Evolutionary conservation across 2,888 invertebrate species (phyloP), one percentile per base, ranked within the genome.

Genomic region (Polydesmus complanatus): DNA sequence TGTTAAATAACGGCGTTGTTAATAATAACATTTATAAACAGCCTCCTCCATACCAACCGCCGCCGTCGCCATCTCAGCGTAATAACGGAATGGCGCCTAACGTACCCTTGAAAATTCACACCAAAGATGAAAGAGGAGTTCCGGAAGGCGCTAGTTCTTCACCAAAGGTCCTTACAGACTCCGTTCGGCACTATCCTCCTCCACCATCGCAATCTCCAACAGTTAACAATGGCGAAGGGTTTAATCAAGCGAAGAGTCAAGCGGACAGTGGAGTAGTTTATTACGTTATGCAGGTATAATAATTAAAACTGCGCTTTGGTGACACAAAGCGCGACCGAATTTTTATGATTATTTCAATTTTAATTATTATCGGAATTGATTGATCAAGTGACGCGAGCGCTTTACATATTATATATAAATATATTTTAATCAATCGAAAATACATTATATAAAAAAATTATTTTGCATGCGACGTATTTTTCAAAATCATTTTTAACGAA

Each of bases 81-180:
- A 14, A 54, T n/a, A 8, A 49, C 5, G 23, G 3, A 14, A 22
- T 51, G 3, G 11, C 22, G 8, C 14, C 49, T 3, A 50, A 3
- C 3, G 3, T 11, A 5, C 51, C 56, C 3, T 21, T 47, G 11
- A 11, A 73, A 47, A 81, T 81, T 0, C 81, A 82, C 18, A 79
- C 75, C 68, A 80, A 80, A 67, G 77, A 78, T 62, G 84, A 85
- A 69, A 77, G 85, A 26, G 85, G 85, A 1, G 84, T 82, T 1
- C 85, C 88, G 1, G 85, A 85, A 71, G 86, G 85, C 11, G 83
- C 85, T 1, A 83, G 86, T 57, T 83, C 81, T 1, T 82, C 83
- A 0, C 80, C 83, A 0, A 83, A 83, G 66, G 68, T 72, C 56
- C 54, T 65, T 54, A 61, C 79, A n/a, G 60, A 60, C 27, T 54